Conservation (phyloP, 1,140 invertebrate genomes). For the Oncopodura yosiiana region DNA sequence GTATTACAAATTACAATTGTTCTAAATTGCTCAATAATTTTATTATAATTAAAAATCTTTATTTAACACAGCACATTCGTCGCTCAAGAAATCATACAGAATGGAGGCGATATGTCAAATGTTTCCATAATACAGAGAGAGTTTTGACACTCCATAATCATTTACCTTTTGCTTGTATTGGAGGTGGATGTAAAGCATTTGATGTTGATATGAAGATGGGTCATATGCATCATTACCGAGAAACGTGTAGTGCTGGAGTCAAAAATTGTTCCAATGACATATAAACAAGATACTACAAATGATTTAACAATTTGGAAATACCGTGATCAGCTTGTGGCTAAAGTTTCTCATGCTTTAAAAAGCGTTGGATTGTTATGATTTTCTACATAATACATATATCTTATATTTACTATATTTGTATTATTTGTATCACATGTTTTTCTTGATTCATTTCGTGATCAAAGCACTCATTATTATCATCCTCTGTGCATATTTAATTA, state of each 20-base stretch:
- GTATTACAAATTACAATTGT: neutral
- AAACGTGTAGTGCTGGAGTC: neutral
- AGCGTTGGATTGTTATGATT: too few relatives aligned
- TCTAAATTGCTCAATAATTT: neutral
- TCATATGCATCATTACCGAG: slow-evolving; percentile 1
- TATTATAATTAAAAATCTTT: slow-evolving; percentile 33
- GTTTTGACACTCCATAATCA: slow-evolving; percentile 46
- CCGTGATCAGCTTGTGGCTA: too few relatives aligned
- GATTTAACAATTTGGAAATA: too few relatives aligned
- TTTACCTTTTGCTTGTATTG: slow-evolving; percentile 39
- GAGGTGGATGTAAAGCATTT: neutral
- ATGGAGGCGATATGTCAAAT: slow-evolving; percentile 43
- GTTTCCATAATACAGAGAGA: slow-evolving; percentile 43
- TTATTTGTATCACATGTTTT: too few relatives aligned
- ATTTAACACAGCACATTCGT: slow-evolving; percentile 44
- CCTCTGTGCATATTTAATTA: too few relatives aligned
- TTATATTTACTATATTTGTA: neutral
- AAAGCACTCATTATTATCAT: too few relatives aligned
- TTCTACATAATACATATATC: neutral
- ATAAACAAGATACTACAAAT: neutral
- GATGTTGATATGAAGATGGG: neutral
- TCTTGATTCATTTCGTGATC: too few relatives aligned
- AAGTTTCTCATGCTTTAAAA: too few relatives aligned
- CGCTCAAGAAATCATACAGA: slow-evolving; percentile 42
- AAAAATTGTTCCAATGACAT: neutral